These are phyloP conservation scores for Allygus modestus DNA, from an alignment of 2,888 invertebrate genomes.

Conservation along the genomic window DNA sequence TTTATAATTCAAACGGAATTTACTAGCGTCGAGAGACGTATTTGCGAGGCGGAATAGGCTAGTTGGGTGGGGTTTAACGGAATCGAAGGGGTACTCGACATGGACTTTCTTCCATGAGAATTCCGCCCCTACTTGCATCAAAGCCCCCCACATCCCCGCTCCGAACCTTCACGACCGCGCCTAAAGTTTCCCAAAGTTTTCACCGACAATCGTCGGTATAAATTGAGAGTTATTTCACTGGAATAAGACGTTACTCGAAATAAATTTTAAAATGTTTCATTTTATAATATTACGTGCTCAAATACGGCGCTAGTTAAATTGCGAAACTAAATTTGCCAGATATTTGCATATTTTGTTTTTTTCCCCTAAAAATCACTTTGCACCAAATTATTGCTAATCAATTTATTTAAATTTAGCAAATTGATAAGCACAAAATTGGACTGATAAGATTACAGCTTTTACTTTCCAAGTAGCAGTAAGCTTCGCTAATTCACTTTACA, in stretches of 20 bases:
- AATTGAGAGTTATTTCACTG: slow-evolving; percentile 46
- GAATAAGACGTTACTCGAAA: background rate
- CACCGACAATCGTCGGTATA: slow-evolving; percentile 54
- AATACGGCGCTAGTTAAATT: too few relatives aligned
- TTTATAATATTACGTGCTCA: too few relatives aligned
- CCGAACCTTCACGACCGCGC: background rate
- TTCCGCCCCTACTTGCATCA: slow-evolving; percentile 35
- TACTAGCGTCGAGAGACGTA: background rate
- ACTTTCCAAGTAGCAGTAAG: background rate
- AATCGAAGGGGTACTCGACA: slow-evolving; percentile 29
- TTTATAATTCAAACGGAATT: slow-evolving; percentile 9
- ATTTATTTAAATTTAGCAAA: too few relatives aligned
- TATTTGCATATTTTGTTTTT: too few relatives aligned
- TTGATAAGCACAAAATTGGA: too few relatives aligned
- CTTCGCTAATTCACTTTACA: background rate
- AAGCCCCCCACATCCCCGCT: background rate
- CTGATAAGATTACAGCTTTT: background rate
- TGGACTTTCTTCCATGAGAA: slow-evolving; percentile 51
- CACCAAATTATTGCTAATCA: too few relatives aligned
- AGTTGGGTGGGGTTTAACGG: slow-evolving; percentile 44
- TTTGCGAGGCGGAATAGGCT: slow-evolving; percentile 2
- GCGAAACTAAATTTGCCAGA: too few relatives aligned
- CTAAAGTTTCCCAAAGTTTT: slow-evolving; percentile 53
- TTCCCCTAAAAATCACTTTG: too few relatives aligned
- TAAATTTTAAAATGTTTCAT: too few relatives aligned